Conservation (phyloP, 2,888 invertebrate species). For the Cheilosia grossa region DNA sequence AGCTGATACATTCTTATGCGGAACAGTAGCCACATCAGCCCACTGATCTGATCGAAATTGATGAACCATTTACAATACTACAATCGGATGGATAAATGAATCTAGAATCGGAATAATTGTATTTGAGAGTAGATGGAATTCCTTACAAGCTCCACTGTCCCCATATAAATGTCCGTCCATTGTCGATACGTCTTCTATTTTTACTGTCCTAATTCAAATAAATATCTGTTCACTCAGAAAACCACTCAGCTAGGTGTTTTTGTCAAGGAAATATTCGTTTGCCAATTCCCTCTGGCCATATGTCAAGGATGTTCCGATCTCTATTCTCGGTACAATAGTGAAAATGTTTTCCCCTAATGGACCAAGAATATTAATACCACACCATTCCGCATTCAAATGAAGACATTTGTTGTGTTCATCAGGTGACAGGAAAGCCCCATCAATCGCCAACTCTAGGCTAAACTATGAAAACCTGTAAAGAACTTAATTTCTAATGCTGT, state of each 20-base stretch:
- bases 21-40: no score
- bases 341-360: neutral
- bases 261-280: conserved; percentile 23
- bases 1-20: no score
- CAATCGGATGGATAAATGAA: no score
- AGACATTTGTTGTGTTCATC: neutral
- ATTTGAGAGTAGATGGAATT: no score
- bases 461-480: conserved; percentile 29
- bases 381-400: neutral
- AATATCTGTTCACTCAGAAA: conserved; percentile 18
- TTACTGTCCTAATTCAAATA: neutral
- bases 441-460: conserved; percentile 28
- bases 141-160: no score
- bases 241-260: conserved; percentile 12
- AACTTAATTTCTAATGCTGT: conserved; percentile 17
- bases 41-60: no score
- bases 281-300: conserved; percentile 9
- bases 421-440: conserved; percentile 9
- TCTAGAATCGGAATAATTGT: no score
- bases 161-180: no score
- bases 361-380: neutral
- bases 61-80: no score
- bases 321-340: neutral
- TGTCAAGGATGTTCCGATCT: neutral
- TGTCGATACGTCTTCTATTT: no score